Evolutionary conservation across 1,140 invertebrate genomes (phyloP).

Genomic region (Dinoponera quadriceps): DNA sequence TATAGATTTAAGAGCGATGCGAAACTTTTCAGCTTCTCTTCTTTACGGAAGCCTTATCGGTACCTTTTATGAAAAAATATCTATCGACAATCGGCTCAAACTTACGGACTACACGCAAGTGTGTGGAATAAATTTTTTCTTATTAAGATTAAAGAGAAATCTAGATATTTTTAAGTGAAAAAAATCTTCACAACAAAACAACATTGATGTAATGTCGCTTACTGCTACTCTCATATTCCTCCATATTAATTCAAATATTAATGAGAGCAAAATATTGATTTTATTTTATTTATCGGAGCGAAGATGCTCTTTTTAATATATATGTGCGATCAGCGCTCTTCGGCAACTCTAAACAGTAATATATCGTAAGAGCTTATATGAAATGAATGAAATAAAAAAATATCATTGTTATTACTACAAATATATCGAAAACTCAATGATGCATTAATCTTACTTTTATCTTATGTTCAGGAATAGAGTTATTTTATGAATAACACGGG

Average conservation of each 20-base stretch:
- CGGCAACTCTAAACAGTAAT: conserved; percentile 20
- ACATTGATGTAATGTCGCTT: background rate
- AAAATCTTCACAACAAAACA: conserved; percentile 2
- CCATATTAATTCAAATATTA: too few relatives aligned
- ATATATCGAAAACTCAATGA: conserved; percentile 28
- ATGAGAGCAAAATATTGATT: background rate
- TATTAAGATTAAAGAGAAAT: conserved; percentile 13
- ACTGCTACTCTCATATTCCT: too few relatives aligned
- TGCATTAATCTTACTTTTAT: background rate
- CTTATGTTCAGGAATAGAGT: background rate
- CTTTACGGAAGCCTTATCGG: background rate
- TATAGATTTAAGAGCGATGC: conserved; percentile 1
- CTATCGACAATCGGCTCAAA: background rate
- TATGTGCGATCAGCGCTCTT: background rate
- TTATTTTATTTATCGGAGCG: background rate
- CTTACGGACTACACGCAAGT: background rate
- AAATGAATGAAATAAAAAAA: conserved; percentile 14
- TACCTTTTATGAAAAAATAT: conserved; percentile 20
- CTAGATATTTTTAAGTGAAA: conserved; percentile 12
- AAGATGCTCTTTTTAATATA: background rate
- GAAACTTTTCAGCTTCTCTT: background rate
- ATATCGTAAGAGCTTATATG: conserved; percentile 28
- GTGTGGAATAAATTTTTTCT: background rate
- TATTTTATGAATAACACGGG: background rate
- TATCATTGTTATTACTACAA: conserved; percentile 39